Evolutionary conservation across 2,797 vertebrate species (phyloP).

Genomic region (Mormyrops boulengeri): DNA sequence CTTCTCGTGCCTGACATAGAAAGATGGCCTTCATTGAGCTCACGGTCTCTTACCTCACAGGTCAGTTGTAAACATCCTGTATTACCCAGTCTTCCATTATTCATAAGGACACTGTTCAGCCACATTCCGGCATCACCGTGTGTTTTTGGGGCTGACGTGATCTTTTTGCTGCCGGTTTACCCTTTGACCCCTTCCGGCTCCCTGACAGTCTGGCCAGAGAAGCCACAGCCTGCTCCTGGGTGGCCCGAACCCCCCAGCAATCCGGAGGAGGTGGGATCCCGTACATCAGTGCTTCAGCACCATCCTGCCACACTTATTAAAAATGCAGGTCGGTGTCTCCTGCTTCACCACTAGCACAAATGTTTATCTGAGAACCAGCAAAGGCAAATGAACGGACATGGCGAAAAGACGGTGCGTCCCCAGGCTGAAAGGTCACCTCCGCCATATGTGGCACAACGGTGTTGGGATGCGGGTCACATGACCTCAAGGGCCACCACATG

Average conservation of each 20-base stretch:
- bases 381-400: background rate
- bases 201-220: background rate
- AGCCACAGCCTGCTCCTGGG: background rate
- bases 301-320: background rate
- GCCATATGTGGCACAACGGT: background rate
- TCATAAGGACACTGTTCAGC: background rate
- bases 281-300: background rate
- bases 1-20: background rate
- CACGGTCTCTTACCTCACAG: background rate
- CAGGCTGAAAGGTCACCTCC: background rate
- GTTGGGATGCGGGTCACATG: background rate
- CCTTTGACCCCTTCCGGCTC: background rate
- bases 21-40: background rate
- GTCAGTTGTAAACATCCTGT: background rate
- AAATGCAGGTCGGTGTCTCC: background rate
- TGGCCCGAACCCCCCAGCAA: background rate
- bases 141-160: background rate
- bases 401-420: background rate
- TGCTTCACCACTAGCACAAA: background rate
- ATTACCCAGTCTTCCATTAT: background rate
- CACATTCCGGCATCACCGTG: background rate
- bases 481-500: constrained; percentile 1
- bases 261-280: background rate
- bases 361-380: background rate
- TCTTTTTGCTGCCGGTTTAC: background rate